Base-by-base conservation (phyloP, 2,888 invertebrate genomes). In the Clepsis dumicolana region DNA sequence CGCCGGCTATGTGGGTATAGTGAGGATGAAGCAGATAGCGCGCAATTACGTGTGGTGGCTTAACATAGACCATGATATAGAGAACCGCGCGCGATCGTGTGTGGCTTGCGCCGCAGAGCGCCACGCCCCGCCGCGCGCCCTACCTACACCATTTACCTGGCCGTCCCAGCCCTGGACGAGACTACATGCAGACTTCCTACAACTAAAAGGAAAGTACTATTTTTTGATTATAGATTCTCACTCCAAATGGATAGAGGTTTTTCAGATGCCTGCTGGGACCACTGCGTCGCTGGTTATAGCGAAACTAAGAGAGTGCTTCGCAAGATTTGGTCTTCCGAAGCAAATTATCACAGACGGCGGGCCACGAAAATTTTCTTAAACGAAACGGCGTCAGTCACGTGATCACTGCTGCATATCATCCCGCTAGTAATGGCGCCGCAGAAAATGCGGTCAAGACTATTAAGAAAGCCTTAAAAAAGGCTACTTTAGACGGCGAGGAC, bases 391-490 rank as follows among this genome's bases (percentile, higher is more conserved):
- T 63, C n/a, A 38, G 24, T 5, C 62, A 63, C 18, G 24, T 16
- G 4, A 12, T 53, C 5, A 63, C 38, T 1, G 35, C 35, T 7
- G 52, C 62, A 1, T 63, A 63, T 12, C 38, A 25, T 4, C 63
- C 63, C 18, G 14, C 25, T n/a, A 38, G 63, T 0, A 64, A 64
- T 18, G 63, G 63, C 4, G 53, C 54, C 1, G 63, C 54, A 0
- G 41, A 64, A 57, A 21, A n/a, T n/a, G n/a, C n/a, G n/a, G n/a
- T n/a, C n/a, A n/a, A n/a, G n/a, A 64, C 57, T 0, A 48, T 64
- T 0, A 64, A 64, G 21, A 29, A 57, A 7, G n/a, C 24, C 0
- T 12, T 64, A 4, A 64, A 64, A 50, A 64, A 57, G 25, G 64
- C 64, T 1, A 14, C 12, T 5, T 12, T 10, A 5, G 57, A 64